Conservation (phyloP, 2,888 invertebrate species). For the Pedicia rivosa region DNA sequence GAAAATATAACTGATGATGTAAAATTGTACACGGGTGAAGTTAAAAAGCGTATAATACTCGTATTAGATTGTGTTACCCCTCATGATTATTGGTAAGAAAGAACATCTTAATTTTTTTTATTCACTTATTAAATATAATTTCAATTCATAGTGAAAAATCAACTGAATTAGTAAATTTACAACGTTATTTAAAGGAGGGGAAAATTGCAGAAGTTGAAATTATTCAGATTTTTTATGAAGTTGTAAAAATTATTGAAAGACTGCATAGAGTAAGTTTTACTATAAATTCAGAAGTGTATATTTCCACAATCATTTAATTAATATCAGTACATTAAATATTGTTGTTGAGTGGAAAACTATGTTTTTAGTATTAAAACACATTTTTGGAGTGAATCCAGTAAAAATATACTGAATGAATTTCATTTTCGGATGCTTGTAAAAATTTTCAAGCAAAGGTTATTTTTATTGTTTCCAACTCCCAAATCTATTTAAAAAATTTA, state of each 20-base stretch:
- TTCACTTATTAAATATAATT: not conserved
- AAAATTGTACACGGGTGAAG: slow-evolving; percentile 37
- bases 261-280: slow-evolving; percentile 51
- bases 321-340: too few species aligned
- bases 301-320: too few species aligned
- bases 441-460: not conserved
- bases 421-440: slow-evolving; percentile 25
- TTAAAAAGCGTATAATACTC: slow-evolving; percentile 45
- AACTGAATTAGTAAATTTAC: slow-evolving; percentile 46
- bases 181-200: slow-evolving; percentile 60
- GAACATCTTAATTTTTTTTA: not conserved
- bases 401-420: slow-evolving; percentile 58
- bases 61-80: slow-evolving; percentile 57
- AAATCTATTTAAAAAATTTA: too few species aligned
- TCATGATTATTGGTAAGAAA: slow-evolving; percentile 37
- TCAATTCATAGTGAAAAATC: slow-evolving; percentile 32
- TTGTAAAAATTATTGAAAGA: slow-evolving; percentile 53
- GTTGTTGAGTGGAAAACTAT: slow-evolving; percentile 59
- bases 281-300: too few species aligned
- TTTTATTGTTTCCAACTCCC: too few species aligned
- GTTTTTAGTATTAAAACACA: slow-evolving; percentile 54
- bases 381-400: slow-evolving; percentile 57
- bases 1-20: slow-evolving; percentile 31
- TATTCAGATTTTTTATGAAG: slow-evolving; percentile 54
- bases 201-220: slow-evolving; percentile 61